phyloP scores from a whole-genome alignment of 2,113 vertebrate genomes.

The Panthera tigris region DNA sequence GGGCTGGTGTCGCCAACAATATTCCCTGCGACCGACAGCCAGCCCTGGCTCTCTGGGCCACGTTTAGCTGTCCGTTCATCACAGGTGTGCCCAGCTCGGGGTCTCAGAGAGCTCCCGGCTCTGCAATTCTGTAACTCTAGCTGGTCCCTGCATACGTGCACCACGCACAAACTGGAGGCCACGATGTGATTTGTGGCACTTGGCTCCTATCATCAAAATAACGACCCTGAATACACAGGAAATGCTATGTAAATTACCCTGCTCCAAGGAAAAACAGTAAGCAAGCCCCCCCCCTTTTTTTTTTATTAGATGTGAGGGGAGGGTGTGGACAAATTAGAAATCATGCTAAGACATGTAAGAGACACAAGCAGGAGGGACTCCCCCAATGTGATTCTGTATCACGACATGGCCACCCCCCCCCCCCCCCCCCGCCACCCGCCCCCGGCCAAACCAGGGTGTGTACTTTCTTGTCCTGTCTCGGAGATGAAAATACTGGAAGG shows the following conservation, averaged over 20 bases:
- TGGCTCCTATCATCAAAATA: neutral
- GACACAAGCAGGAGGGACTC: neutral
- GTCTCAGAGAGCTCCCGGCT: neutral
- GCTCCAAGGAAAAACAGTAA: neutral
- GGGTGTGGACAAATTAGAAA: neutral
- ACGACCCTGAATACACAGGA: neutral
- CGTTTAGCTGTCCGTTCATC: too few species aligned
- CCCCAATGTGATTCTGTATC: neutral
- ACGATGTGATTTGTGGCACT: neutral
- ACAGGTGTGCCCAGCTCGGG: neutral
- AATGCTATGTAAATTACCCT: neutral
- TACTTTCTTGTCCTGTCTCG: neutral
- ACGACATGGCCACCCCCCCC: neutral
- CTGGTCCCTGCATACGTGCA: neutral
- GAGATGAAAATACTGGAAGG: neutral
- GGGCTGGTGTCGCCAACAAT: neutral
- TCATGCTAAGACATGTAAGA: neutral
- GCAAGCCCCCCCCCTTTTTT: neutral
- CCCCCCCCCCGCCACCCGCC: too few species aligned
- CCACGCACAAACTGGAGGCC: neutral
- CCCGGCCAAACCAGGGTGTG: neutral
- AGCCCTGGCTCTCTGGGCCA: neutral
- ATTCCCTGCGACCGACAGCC: neutral
- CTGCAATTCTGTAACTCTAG: neutral
- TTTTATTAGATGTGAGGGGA: neutral